Base-by-base conservation (phyloP, 2,888 invertebrate genomes). In the Apocheima hispidaria region DNA sequence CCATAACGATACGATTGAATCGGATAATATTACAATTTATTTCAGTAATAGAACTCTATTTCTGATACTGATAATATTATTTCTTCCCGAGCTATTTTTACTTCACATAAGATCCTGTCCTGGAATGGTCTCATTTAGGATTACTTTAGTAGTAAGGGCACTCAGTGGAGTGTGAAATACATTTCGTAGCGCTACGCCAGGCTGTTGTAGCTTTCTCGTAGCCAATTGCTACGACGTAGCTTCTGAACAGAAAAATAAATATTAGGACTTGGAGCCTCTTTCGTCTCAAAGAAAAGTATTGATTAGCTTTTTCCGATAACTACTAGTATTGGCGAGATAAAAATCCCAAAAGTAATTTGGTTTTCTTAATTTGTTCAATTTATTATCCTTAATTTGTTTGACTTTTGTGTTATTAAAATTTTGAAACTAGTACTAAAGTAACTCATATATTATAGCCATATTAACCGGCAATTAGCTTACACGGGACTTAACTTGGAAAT, bases 171-270 rank as follows among this genome's bases (percentile, higher is more conserved):
- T 60, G 68, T 59, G 56, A 65, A 63, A 65, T 68, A 60, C 55
- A 55, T 59, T 63, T 63, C 68, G 65, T 61, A 68, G 65, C 60
- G 41, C 55, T 46, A 52, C 55, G 60, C 18, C 65, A 69, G 60
- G 58, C 50, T 44, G 58, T 49, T 70, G 77, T 77, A 77, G 70
- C 70, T 28, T 28, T 28, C 28, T 30, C 48, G 53, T 63, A 63
- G 65, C 44, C 30, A 40, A 55, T 54, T 23, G 55, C 53, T 64
- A 60, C 59, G 58, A 33, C 44, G 30, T 49, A 14, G 30, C 23
- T 36, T 43, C 20, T 35, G 23, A n/a, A 46, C 26, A 6, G 28
- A 10, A 53, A 30, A 33, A 49, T 49, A 23, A n/a, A 35, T 49
- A 14, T 43, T 14, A 1, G 43, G 43, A 23, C n/a, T 21, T n/a